phyloP scores from a whole-genome alignment of 2,888 invertebrate genomes.

The Agrochola litura region DNA sequence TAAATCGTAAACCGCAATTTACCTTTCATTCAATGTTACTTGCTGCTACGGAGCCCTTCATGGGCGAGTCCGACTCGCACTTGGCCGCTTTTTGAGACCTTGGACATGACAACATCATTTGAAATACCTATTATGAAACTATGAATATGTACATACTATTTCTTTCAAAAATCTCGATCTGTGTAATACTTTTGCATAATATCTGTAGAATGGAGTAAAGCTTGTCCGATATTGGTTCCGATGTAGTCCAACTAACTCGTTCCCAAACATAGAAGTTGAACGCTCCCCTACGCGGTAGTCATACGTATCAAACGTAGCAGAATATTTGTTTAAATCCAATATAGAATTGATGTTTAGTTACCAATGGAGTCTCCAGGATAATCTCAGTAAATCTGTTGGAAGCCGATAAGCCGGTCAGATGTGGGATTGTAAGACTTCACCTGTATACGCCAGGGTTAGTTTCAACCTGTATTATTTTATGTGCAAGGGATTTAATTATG shows the following conservation, averaged over 20 bases:
- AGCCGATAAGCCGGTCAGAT: conserved; percentile 79
- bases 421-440: conserved; percentile 80
- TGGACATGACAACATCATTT: too few relatives aligned
- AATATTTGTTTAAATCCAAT: conserved; percentile 66
- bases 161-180: too few relatives aligned
- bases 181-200: too few relatives aligned
- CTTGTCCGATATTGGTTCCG: not conserved
- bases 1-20: too few relatives aligned
- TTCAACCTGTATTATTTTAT: conserved; percentile 43
- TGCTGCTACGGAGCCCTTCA: too few relatives aligned
- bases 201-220: not conserved
- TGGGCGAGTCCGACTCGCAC: too few relatives aligned
- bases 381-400: conserved; percentile 83
- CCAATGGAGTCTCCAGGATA: conserved; percentile 72
- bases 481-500: not conserved
- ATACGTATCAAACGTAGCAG: conserved; percentile 23
- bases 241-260: conserved; percentile 6
- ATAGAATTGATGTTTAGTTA: conserved; percentile 61
- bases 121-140: too few relatives aligned
- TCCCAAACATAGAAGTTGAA: not conserved
- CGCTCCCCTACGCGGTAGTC: not conserved
- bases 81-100: too few relatives aligned
- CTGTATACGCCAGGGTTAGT: conserved; percentile 32
- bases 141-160: too few relatives aligned
- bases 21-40: too few relatives aligned